Conservation (phyloP, 2,113 vertebrate species). For the Gymnobelideus leadbeateri region DNA sequence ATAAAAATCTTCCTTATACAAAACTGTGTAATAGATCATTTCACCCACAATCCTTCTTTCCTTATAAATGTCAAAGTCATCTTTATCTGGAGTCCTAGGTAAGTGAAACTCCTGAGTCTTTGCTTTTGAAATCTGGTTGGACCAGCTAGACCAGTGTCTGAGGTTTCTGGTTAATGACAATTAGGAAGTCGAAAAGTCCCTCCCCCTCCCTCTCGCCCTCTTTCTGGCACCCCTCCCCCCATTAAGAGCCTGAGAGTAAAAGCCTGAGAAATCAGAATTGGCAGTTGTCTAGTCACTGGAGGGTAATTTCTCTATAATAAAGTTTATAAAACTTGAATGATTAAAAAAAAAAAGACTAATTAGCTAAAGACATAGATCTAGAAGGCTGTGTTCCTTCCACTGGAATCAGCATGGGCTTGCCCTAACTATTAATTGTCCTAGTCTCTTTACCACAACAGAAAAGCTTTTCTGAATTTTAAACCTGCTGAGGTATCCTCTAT, state of each 20-base stretch:
- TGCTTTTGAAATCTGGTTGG: constrained; percentile 1
- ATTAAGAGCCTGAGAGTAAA: not conserved
- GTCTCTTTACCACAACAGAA: not conserved
- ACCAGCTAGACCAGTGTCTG: not conserved
- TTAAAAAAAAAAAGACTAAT: not conserved
- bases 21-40: not conserved
- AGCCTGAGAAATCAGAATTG: not conserved
- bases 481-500: not conserved
- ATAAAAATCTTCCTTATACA: not conserved
- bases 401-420: not conserved
- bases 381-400: not conserved
- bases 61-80: not conserved
- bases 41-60: not conserved
- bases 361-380: not conserved
- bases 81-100: not conserved
- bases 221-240: not conserved
- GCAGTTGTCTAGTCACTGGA: too few relatives aligned
- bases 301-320: not conserved
- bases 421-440: not conserved
- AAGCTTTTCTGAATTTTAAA: not conserved
- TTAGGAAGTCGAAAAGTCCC: not conserved
- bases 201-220: not conserved
- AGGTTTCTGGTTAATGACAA: not conserved
- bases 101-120: not conserved
- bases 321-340: not conserved